Conservation (phyloP, 2,888 invertebrate genomes). For the Drosophila paranaensis region DNA sequence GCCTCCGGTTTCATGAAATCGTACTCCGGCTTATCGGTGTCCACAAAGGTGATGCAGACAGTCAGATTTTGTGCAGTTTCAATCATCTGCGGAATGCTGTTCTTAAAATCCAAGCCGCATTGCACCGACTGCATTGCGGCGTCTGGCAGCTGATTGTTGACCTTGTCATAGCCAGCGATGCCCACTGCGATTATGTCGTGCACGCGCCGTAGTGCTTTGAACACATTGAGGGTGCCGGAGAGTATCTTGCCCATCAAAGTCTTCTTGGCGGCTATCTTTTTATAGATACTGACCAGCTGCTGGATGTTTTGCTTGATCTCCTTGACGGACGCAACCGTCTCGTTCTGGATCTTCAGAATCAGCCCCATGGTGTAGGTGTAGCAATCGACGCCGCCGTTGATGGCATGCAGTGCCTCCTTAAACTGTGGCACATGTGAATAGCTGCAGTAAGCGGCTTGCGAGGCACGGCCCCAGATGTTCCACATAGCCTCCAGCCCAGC, state of each 20-base stretch:
- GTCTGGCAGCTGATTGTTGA: constrained; percentile 64
- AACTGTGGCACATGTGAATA: constrained; percentile 77
- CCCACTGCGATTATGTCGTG: constrained; percentile 66
- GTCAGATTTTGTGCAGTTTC: constrained; percentile 72
- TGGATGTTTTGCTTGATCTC: constrained; percentile 63
- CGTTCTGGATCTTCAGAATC: constrained; percentile 63
- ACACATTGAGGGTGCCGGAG: constrained; percentile 65
- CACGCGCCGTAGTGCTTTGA: constrained; percentile 64
- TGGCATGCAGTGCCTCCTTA: constrained; percentile 65
- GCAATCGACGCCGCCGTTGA: constrained; percentile 75
- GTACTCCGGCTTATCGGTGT: constrained; percentile 58
- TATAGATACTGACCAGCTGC: constrained; percentile 73
- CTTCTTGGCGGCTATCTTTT: constrained; percentile 71
- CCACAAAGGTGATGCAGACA: constrained; percentile 64
- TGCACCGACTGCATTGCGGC: constrained; percentile 51
- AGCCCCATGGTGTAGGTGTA: constrained; percentile 67
- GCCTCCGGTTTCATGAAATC: constrained; percentile 71
- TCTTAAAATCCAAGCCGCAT: constrained; percentile 61
- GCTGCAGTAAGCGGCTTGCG: constrained; percentile 75
- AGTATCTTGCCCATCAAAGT: constrained; percentile 77
- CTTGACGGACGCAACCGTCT: constrained; percentile 69
- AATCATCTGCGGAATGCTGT: constrained; percentile 70
- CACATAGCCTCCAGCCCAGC: constrained; percentile 61
- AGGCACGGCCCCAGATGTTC: constrained; percentile 52
- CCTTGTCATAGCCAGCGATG: constrained; percentile 59